phyloP scores from a whole-genome alignment of 1,140 invertebrate genomes.

The Meloidogyne floridensis region DNA sequence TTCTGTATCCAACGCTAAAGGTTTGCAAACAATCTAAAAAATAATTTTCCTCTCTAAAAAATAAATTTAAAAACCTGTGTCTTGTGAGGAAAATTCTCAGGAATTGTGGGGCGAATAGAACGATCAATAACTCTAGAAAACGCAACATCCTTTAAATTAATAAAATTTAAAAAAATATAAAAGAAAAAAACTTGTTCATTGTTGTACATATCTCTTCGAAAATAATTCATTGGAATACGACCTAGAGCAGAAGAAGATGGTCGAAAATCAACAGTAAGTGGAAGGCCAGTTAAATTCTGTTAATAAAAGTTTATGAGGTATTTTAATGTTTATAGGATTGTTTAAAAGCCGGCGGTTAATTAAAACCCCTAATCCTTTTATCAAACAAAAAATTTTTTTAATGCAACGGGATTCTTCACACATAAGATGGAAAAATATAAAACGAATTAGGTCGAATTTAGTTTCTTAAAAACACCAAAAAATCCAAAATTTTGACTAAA shows the following conservation, averaged over 20 bases:
- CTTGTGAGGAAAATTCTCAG: slow-evolving; percentile 76
- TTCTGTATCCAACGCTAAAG: slow-evolving; percentile 83
- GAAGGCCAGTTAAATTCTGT: slow-evolving; percentile 25
- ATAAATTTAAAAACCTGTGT: slow-evolving; percentile 73
- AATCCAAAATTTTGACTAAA: no score
- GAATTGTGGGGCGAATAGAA: slow-evolving; percentile 85
- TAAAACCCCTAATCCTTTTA: no score
- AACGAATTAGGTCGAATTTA: no score
- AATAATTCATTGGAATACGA: slow-evolving; percentile 91
- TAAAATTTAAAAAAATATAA: background rate
- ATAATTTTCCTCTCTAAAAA: background rate
- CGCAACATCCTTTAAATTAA: slow-evolving; percentile 12
- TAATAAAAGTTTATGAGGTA: no score
- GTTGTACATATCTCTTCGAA: slow-evolving; percentile 74
- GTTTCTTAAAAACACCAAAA: no score
- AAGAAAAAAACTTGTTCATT: slow-evolving; percentile 21
- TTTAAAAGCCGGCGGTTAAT: no score
- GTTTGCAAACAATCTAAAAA: slow-evolving; percentile 80
- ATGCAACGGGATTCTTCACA: no score
- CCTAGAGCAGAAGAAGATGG: slow-evolving; percentile 93
- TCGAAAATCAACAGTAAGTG: slow-evolving; percentile 76
- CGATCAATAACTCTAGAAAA: slow-evolving; percentile 87
- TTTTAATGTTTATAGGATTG: no score
- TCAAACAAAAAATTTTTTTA: no score
- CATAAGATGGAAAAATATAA: no score